Evolutionary conservation across 2,888 invertebrate species (phyloP), one percentile per base, ranked within the genome.

Genomic region (Limnephilus rhombicus): DNA sequence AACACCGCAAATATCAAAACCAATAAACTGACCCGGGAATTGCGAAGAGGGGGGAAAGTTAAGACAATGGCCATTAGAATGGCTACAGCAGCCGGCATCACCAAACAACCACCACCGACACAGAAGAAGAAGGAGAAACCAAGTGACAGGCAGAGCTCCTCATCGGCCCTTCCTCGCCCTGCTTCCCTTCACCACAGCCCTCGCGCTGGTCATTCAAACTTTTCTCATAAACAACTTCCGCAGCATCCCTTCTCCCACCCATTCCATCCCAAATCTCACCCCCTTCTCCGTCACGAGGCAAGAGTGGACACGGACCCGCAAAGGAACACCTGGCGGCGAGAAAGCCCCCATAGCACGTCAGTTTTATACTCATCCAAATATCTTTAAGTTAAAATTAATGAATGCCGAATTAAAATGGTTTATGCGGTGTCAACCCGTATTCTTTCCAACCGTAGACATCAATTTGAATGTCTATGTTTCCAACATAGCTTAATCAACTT

Each of bases 181-280:
- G 31, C 53, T 18, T 18, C 18, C 68, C 4, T 18, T 18, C 53
- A 53, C 53, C 53, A 18, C 53, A 53, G 18, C 18, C 53, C 53
- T 53, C 9, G 68, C 68, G 68, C 68, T 68, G 82, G 34, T 34
- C 82, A 82, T 82, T 82, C 15, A 82, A 82, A 82, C 82, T 82
- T 82, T 82, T 82, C 82, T 82, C 82, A 82, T 82, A 82, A 82
- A 82, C 82, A 82, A 82, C 31, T 34, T 82, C 82, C 82, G 29
- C 34, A 82, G 68, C 68, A 68, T 68, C 68, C 68, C 68, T 9
- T 68, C 24, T n/a, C 7, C 24, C 9, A 9, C 68, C 68, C 24
- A 68, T 68, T 24, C 24, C 53, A 18, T 68, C 53, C 9, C 68
- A 68, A 49, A 12, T 3, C 13, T 15, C 49, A 13, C 0, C 45